Base-by-base conservation (phyloP, 2,888 invertebrate genomes). In the Tetramorium bicarinatum region DNA sequence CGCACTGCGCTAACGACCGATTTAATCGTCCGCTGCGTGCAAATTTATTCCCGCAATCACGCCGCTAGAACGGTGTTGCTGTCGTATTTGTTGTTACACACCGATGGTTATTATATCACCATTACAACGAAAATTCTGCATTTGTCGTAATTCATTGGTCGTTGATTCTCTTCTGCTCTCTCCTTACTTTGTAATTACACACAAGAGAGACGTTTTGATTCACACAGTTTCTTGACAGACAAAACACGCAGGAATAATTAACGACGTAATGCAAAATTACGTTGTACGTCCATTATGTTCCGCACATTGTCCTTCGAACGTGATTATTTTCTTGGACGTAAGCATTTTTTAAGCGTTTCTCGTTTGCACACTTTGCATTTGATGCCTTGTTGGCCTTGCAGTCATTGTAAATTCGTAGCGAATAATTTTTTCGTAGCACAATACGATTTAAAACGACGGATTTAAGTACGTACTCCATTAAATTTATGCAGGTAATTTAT, bases 291-390 rank as follows among this genome's bases (percentile, higher is more conserved):
- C 34, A 49, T 47, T 76, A 49, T 69, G 21, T 75, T 62, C 47
- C 47, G 44, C 69, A 38, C 13, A 38, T 59, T 54, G 47, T 71
- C 38, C 71, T 71, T 80, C 71, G 47, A 18, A 47, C 79, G 44
- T 34, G 71, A 80, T 69, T 69, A 59, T 38, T 80, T 67, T 44
- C 47, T 47, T 3, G 18, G 2, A 38, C 18, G 34, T 47, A 34
- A 54, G 29, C 13, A 7, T 25, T 21, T 15, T 29, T 15, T 11
- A 21, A 34, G 15, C 25, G 8, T 25, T n/a, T 69, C 59, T 59
- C 29, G 29, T 69, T 34, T 59, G 34, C 38, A 71, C 69, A 61
- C 25, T 80, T 80, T 38, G 13, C 11, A 34, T 59, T 15, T 29
- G 52, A 66, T n/a, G 15, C 9, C 9, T 18, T 34, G 11, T 18